Evolutionary conservation across 1,140 invertebrate species (phyloP).

Genomic region (Drosophila athabasca): DNA sequence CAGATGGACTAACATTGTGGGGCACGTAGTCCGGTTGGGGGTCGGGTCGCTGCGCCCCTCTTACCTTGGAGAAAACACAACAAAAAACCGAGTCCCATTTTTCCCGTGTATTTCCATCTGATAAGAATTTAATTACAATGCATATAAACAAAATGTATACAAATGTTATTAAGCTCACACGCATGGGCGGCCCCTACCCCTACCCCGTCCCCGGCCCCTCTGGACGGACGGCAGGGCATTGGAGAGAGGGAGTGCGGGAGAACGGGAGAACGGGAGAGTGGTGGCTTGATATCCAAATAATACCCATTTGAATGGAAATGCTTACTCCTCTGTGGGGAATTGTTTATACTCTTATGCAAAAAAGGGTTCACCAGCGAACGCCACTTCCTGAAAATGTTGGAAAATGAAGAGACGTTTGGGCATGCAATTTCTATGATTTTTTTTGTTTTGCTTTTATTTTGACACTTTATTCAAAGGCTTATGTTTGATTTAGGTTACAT

Average conservation of each 20-base stretch:
- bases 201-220: neutral
- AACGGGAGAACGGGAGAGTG: neutral
- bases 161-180: conserved; percentile 63
- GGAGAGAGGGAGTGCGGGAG: no score
- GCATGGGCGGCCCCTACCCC: conserved; percentile 4
- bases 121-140: conserved; percentile 80
- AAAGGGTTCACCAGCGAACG: no score
- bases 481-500: no score
- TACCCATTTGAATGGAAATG: neutral
- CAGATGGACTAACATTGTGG: neutral
- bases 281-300: conserved; percentile 12
- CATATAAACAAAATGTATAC: conserved; percentile 76
- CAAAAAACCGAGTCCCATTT: conserved; percentile 38
- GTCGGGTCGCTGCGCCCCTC: neutral
- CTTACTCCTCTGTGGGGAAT: no score
- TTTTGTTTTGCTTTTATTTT: no score
- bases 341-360: no score
- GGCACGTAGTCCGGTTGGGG: conserved; percentile 1
- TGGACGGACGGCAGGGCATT: neutral
- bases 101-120: conserved; percentile 63
- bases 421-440: no score
- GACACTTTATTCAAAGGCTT: no score
- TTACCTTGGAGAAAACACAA: neutral
- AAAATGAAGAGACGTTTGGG: no score
- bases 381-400: no score